A percentile compares a stretch with the other conserved stretches of the same genome.
These are phyloP conservation scores for Lordiphosa andalusiaca DNA, from an alignment of 2,888 invertebrate genomes.

Conservation along the genomic window DNA sequence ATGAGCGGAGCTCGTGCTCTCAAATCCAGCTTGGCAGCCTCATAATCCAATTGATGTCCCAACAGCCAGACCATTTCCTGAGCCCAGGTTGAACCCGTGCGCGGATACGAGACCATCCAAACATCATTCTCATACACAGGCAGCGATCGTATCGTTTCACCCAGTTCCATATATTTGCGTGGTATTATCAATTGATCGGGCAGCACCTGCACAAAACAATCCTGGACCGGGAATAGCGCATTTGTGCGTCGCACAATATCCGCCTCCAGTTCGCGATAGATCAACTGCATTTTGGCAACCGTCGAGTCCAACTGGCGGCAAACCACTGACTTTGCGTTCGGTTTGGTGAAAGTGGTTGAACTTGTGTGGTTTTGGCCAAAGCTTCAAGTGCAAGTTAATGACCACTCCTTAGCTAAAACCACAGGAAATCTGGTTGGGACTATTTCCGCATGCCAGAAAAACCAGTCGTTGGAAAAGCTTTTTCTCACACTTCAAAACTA, in stretches of 20 bases:
- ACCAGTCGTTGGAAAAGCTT: slow-evolving; percentile 15
- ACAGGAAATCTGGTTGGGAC: too few relatives aligned
- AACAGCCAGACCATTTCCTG: slow-evolving; percentile 97
- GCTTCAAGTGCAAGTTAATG: neutral
- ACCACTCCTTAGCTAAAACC: too few relatives aligned
- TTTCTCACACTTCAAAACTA: neutral
- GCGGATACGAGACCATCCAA: slow-evolving; percentile 93
- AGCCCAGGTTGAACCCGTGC: slow-evolving; percentile 96
- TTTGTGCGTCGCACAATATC: slow-evolving; percentile 84
- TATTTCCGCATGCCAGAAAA: too few relatives aligned
- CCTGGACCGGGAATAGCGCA: slow-evolving; percentile 85
- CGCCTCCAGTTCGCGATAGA: slow-evolving; percentile 84
- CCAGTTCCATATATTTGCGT: slow-evolving; percentile 85
- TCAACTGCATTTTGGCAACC: slow-evolving; percentile 59
- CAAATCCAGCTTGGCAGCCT: slow-evolving; percentile 85
- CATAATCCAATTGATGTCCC: slow-evolving; percentile 88
- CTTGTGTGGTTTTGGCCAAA: slow-evolving; percentile 25
- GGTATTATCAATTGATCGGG: slow-evolving; percentile 88
- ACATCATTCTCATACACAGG: slow-evolving; percentile 88
- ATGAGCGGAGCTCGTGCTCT: slow-evolving; percentile 86
- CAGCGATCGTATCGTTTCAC: slow-evolving; percentile 86
- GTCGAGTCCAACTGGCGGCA: slow-evolving; percentile 22
- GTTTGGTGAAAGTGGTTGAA: slow-evolving; percentile 66
- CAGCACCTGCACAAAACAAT: slow-evolving; percentile 87
- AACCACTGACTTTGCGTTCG: slow-evolving; percentile 32